Base-by-base conservation (phyloP, 1,140 invertebrate genomes). In the Anoplophora glabripennis region DNA sequence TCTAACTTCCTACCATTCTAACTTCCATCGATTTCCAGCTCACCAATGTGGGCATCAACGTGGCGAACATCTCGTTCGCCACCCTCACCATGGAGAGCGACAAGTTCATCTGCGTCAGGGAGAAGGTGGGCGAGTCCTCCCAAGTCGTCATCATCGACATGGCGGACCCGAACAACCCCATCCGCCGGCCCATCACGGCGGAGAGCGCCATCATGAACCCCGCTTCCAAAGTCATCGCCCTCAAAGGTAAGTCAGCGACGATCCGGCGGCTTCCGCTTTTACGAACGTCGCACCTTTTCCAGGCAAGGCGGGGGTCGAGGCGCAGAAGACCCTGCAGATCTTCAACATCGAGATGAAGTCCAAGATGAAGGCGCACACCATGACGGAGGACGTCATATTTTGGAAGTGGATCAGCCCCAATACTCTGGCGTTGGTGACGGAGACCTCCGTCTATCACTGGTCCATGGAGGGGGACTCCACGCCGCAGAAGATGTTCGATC, bases 291-390 rank as follows among this genome's bases (percentile, higher is more conserved):
- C 41, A 44, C 41, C 7, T 18, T 18, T 45, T 56, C 11, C 36
- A 61, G 65, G 93, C 83, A 89, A 84, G 71, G 79, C 80, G 45
- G 80, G 80, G 33, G 79, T 79, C 18, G 80, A 81, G 75, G 96
- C 96, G 68, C 92, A 93, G 80, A 97, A 98, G 79, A 99, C 96
- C 3, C 84, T 99, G 44, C 97, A 99, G 80, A 99, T 99, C 66
- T 99, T 99, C 81, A 99, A 99, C 78, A 99, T 99, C 76, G 97
- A 99, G 78, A 98, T 98, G 95, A 99, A 99, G 76, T 96, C 94
- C 34, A 99, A 99, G 80, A 98, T 99, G 94, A 99, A 99, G 79
- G 93, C 91, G 37, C 96, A 99, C 76, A 93, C 92, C 28, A 97
- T 99, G 93, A 89, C 87, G 12, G 97, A 99, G 68, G 98, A 99